phyloP scores from a whole-genome alignment of 2,888 invertebrate species.

The Acronicta alni region DNA sequence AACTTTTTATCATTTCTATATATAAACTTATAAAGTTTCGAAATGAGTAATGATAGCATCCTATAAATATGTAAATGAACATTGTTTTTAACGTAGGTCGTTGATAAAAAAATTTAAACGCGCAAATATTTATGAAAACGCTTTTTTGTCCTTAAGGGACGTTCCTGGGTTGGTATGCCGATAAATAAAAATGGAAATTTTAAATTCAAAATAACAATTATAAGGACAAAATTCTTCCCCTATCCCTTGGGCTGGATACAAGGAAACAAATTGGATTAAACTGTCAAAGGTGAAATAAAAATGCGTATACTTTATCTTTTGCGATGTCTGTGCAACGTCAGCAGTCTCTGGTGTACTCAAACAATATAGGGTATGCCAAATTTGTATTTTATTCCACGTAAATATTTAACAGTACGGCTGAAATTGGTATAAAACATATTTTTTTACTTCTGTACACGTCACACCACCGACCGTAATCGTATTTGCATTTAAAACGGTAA shows the following conservation, averaged over 20 bases:
- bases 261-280: conserved; percentile 89
- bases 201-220: conserved; percentile 86
- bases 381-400: conserved; percentile 44
- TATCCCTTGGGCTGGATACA: conserved; percentile 82
- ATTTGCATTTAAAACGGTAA: conserved; percentile 87
- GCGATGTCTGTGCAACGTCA: conserved; percentile 82
- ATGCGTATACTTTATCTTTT: conserved; percentile 79
- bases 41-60: conserved; percentile 44
- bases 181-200: conserved; percentile 73
- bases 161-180: conserved; percentile 18
- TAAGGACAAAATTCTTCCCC: conserved; percentile 82
- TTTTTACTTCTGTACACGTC: conserved; percentile 69
- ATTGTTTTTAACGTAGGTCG: conserved; percentile 33
- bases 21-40: background rate
- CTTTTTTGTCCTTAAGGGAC: conserved; percentile 54
- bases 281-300: conserved; percentile 89
- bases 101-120: conserved; percentile 54
- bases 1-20: too few relatives aligned
- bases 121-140: conserved; percentile 57
- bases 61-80: conserved; percentile 55
- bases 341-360: conserved; percentile 53
- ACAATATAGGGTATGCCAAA: conserved; percentile 53
- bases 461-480: conserved; percentile 74
- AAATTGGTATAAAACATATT: conserved; percentile 60
- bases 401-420: conserved; percentile 61